Conservation (phyloP, 30 jellyfish, hydroid and myxozoan genomes). For the Chironex yamaguchii region DNA sequence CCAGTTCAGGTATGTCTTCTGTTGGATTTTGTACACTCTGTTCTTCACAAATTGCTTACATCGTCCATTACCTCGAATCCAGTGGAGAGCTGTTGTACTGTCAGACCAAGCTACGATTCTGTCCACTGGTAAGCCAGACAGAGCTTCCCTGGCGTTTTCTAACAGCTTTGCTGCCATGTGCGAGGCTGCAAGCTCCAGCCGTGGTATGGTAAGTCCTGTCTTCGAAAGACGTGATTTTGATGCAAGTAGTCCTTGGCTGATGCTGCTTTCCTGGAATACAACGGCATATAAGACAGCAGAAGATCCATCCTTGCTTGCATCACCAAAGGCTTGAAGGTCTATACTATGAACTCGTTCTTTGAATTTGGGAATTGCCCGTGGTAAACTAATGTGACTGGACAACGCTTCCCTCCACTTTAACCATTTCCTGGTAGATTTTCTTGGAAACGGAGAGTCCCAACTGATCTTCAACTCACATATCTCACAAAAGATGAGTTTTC, state of each 20-base stretch:
- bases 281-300: conserved; percentile 70
- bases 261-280: conserved; percentile 42
- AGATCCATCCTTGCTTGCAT: conserved; percentile 74
- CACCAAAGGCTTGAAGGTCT: conserved; percentile 76
- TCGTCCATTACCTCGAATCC: conserved; percentile 54
- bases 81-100: conserved; percentile 60
- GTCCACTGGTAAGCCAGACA: conserved; percentile 9
- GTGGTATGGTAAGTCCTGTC: conserved; percentile 72
- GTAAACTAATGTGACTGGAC: conserved; percentile 45
- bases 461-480: conserved; percentile 65
- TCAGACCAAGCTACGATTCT: conserved; percentile 60
- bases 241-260: conserved; percentile 41
- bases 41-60: conserved; percentile 41
- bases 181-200: conserved; percentile 71
- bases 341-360: conserved; percentile 10
- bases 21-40: conserved; percentile 47
- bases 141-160: conserved; percentile 47
- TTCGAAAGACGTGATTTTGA: conserved; percentile 68
- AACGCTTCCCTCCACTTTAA: conserved; percentile 13
- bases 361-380: conserved; percentile 63
- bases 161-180: conserved; percentile 63
- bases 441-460: conserved; percentile 69
- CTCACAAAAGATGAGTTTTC: conserved; percentile 48
- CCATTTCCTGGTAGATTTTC: conserved; percentile 51
- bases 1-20: conserved; percentile 57